A percentile compares a stretch with the other conserved stretches of the same genome.
Evolutionary conservation across 2,797 vertebrate genomes (phyloP).

Genomic region (Sibirionetta formosa): DNA sequence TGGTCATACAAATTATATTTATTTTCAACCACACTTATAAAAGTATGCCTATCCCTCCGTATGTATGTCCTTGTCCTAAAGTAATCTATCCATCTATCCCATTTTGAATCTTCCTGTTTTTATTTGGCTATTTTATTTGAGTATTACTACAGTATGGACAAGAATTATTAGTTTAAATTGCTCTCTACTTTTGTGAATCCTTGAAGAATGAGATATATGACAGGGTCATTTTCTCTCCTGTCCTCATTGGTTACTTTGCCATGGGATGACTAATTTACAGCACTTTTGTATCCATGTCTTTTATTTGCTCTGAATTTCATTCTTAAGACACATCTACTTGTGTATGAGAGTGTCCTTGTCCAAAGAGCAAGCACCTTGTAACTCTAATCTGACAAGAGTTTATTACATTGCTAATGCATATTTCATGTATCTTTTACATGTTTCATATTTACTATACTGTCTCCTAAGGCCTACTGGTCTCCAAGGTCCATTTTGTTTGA

Average conservation of each 20-base stretch:
- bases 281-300: not conserved
- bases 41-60: not conserved
- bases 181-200: not conserved
- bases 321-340: not conserved
- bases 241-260: not conserved
- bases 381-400: constrained; percentile 15
- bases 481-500: not conserved
- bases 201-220: constrained; percentile 3
- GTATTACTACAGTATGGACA: not conserved
- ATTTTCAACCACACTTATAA: not conserved
- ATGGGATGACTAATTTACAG: constrained; percentile 12
- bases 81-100: not conserved
- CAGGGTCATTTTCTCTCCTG: not conserved
- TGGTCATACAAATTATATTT: not conserved
- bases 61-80: not conserved
- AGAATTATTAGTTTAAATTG: constrained; percentile 2
- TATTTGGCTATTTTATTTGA: not conserved
- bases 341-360: constrained; percentile 1
- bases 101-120: not conserved
- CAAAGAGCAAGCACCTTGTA: not conserved
- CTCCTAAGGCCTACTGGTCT: not conserved
- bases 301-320: constrained; percentile 25
- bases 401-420: constrained; percentile 19
- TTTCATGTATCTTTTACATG: constrained; percentile 18
- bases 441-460: not conserved